Conservation (phyloP, 2,113 vertebrate genomes). For the Pycnonotus jocosus region DNA sequence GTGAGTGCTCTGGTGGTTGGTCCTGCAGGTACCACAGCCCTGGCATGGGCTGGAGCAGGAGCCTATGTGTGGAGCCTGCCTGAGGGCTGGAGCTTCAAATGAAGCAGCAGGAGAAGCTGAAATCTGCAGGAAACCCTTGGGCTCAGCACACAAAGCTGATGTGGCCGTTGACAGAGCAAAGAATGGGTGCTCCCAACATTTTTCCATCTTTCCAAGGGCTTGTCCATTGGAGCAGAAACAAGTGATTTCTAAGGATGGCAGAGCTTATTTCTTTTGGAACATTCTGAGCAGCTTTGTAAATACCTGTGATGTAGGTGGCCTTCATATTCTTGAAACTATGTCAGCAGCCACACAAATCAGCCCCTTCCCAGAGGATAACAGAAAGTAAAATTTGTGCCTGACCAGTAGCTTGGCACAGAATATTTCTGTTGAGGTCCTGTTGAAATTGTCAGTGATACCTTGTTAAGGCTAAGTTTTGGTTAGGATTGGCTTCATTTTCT, state of each 20-base stretch:
- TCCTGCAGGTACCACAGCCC: neutral
- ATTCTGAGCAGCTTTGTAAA: neutral
- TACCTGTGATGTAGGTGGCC: neutral
- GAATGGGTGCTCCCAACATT: neutral
- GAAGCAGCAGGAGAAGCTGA: neutral
- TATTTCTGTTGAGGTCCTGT: neutral
- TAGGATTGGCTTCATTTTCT: neutral
- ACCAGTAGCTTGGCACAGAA: neutral
- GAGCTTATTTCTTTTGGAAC: neutral
- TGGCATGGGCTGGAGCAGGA: neutral
- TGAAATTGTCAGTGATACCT: neutral
- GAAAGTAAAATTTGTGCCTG: neutral
- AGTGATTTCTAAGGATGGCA: neutral
- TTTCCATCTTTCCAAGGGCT: neutral
- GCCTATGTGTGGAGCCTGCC: neutral
- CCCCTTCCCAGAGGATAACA: neutral
- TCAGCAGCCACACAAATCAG: neutral
- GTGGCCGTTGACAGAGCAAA: neutral
- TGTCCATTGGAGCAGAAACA: neutral
- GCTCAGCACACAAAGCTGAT: neutral
- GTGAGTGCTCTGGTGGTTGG: neutral
- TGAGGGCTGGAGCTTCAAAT: neutral
- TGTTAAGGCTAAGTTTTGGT: neutral
- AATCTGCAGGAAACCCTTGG: neutral
- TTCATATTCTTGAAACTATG: neutral